Evolutionary conservation across 2,888 invertebrate genomes (phyloP).

Genomic region (Archips crataeganus): DNA sequence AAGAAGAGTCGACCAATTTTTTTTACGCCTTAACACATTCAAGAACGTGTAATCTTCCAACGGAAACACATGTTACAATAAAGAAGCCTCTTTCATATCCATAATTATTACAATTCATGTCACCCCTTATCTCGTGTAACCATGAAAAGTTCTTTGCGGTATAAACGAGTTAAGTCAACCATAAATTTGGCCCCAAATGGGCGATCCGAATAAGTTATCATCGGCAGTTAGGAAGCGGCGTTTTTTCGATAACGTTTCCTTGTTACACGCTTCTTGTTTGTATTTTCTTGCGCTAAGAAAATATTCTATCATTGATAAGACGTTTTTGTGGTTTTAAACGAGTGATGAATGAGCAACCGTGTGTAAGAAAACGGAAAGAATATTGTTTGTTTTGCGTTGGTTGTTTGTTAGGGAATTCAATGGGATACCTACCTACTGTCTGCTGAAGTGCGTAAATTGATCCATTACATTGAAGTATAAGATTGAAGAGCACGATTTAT

Average conservation of each 20-base stretch:
- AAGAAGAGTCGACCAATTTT: too few species aligned
- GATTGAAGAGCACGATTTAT: background rate
- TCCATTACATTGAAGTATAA: background rate
- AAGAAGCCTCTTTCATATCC: constrained; percentile 24
- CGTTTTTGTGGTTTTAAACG: constrained; percentile 26
- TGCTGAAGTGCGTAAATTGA: constrained; percentile 2
- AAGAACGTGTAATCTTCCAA: constrained; percentile 1
- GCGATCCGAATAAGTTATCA: constrained; percentile 78
- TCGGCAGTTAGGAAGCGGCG: constrained; percentile 70
- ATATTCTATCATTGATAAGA: constrained; percentile 32
- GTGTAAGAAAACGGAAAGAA: constrained; percentile 5
- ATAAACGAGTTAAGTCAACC: constrained; percentile 78
- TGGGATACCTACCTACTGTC: background rate
- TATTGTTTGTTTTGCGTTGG: constrained; percentile 16
- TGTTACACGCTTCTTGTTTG: constrained; percentile 24
- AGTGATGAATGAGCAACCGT: constrained; percentile 17
- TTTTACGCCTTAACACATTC: background rate
- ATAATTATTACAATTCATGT: constrained; percentile 40
- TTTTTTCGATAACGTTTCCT: constrained; percentile 65
- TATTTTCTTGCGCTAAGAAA: constrained; percentile 18
- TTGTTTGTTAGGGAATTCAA: constrained; percentile 9
- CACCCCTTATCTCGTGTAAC: constrained; percentile 37
- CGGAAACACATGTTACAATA: constrained; percentile 29
- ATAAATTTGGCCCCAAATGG: constrained; percentile 74
- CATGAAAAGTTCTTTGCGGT: constrained; percentile 65